Base-by-base conservation (phyloP, 2,888 invertebrate genomes). In the Scaptomyza reducta region DNA sequence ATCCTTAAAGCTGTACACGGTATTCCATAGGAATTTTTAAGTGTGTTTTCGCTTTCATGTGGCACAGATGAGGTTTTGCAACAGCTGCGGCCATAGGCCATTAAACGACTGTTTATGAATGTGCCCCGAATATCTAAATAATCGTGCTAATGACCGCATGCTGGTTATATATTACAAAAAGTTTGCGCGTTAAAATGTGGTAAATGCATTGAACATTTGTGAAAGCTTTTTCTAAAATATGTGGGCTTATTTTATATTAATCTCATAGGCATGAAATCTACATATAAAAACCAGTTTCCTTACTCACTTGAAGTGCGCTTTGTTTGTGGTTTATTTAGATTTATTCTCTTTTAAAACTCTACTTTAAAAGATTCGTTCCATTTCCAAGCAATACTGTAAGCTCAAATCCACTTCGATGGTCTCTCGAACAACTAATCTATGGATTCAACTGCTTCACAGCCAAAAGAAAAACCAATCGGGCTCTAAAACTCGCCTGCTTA, bases 91-190 rank as follows among this genome's bases (percentile, higher is more conserved):
- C 50, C 65, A 63, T 60, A 54, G 65, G 59, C 70, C 71, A 87
- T 84, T 74, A 82, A 85, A 68, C 49, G 61, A 66, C 66, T 84
- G 87, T 82, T 87, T 84, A 87, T 71, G 81, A 65, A 63, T 73
- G 65, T 71, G 81, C 49, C 57, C 41, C 25, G 63, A 71, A 87
- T 80, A 59, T 67, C 50, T 41, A 35, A 75, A 57, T 53, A 47
- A 38, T 40, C 27, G 6, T 42, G 55, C 51, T 59, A 40, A 56
- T 35, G 45, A 13, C 18, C 27, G 38, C 10, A 22, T 11, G n/a
- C 46, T 11, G 13, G n/a, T n/a, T 33, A 14, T 31, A 25, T 27
- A 31, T 27, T 29, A n/a, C 18, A 44, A 38, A 49, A 59, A 47
- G 14, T 25, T 50, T 40, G 16, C 14, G 40, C 10, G n/a, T 33